A percentile compares a stretch with the other conserved stretches of the same genome.
Evolutionary conservation across 2,888 invertebrate genomes (phyloP).

Genomic region (Sicus ferrugineus): DNA sequence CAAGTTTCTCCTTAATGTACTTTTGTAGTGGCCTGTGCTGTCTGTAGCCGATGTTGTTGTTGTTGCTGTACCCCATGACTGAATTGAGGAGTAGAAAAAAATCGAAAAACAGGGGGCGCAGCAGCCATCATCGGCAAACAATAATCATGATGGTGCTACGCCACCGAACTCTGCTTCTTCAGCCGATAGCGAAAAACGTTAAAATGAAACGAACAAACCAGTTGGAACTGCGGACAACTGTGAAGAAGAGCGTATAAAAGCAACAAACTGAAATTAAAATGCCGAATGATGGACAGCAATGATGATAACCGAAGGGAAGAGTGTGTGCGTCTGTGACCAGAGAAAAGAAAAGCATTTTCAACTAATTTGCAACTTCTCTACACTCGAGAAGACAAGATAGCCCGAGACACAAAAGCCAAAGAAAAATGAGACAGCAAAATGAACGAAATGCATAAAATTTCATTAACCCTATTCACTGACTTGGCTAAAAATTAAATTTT

Average conservation of each 20-base stretch:
- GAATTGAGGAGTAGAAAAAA: constrained; percentile 19
- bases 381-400: constrained; percentile 31
- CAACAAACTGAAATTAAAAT: constrained; percentile 33
- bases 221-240: constrained; percentile 22
- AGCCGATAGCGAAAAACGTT: constrained; percentile 27
- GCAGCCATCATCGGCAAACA: background rate
- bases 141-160: constrained; percentile 10
- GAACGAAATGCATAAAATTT: background rate
- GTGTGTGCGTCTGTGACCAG: no score
- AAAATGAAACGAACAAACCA: constrained; percentile 28
- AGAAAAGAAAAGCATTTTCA: constrained; percentile 36
- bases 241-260: constrained; percentile 30
- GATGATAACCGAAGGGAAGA: constrained; percentile 28
- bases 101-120: constrained; percentile 18
- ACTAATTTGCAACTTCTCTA: constrained; percentile 41
- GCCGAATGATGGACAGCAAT: constrained; percentile 25
- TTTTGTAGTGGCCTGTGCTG: background rate
- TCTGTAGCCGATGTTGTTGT: constrained; percentile 5
- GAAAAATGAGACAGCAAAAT: constrained; percentile 25
- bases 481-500: background rate
- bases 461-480: background rate
- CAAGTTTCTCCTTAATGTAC: constrained; percentile 25
- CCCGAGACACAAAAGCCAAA: constrained; percentile 12
- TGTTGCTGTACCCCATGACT: constrained; percentile 27
- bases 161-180: constrained; percentile 22